These are phyloP conservation scores for Leptobrachium ailaonicum DNA, from an alignment of 2,113 vertebrate species.

Conservation along the genomic window DNA sequence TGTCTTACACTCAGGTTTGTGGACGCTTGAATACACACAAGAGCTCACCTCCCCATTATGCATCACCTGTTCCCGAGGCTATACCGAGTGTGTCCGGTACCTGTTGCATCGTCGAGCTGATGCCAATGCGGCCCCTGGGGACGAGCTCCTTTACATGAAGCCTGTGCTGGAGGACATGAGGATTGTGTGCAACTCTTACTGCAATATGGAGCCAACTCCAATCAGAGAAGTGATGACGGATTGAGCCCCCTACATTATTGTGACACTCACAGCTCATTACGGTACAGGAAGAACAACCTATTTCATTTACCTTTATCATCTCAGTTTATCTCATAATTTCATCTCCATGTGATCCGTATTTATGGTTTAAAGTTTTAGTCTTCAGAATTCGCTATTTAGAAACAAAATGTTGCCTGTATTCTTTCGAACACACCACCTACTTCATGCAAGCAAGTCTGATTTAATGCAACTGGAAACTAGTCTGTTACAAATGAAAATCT, in stretches of 20 bases:
- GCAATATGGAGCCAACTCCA: constrained; percentile 66
- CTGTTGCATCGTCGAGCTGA: constrained; percentile 62
- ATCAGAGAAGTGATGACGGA: constrained; percentile 60
- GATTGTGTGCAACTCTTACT: constrained; percentile 68
- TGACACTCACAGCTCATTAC: constrained; percentile 47
- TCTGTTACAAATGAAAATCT: too few relatives aligned
- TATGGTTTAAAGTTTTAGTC: too few relatives aligned
- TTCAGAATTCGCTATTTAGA: too few relatives aligned
- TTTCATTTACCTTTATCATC: too few relatives aligned
- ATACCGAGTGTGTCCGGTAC: constrained; percentile 61
- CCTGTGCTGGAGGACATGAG: constrained; percentile 62
- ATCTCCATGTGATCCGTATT: too few relatives aligned
- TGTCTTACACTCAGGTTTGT: constrained; percentile 65
- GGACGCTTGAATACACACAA: constrained; percentile 72
- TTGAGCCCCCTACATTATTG: constrained; percentile 71
- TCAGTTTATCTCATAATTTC: too few relatives aligned
- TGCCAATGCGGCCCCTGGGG: constrained; percentile 66
- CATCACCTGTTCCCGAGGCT: constrained; percentile 67
- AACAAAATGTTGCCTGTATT: too few relatives aligned
- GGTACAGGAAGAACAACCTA: constrained; percentile 51
- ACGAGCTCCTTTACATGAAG: constrained; percentile 66
- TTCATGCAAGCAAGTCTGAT: too few relatives aligned
- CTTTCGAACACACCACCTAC: too few relatives aligned
- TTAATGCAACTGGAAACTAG: too few relatives aligned
- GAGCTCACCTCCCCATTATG: constrained; percentile 72